A percentile compares a stretch with the other conserved stretches of the same genome.
Conservation (phyloP, 2,888 invertebrate species). For the Autographa pulchrina region DNA sequence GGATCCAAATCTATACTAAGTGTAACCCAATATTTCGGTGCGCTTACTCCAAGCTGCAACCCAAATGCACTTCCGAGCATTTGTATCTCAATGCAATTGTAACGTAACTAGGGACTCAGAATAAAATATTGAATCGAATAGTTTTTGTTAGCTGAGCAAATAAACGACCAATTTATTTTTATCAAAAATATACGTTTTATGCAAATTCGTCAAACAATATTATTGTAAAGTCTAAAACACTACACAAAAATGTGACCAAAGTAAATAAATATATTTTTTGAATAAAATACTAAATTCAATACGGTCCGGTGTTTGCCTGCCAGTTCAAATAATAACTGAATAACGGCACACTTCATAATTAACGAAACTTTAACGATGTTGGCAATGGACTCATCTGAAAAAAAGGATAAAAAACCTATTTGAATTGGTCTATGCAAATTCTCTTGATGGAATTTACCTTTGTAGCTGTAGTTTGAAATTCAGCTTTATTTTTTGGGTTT, state of each 20-base stretch:
- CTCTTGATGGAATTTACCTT: slow-evolving; percentile 44
- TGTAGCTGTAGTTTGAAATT: slow-evolving; percentile 23
- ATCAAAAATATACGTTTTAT: no score
- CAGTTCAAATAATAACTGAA: slow-evolving; percentile 62
- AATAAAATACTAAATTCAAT: slow-evolving; percentile 28
- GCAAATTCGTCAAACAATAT: background rate
- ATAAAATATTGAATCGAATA: background rate
- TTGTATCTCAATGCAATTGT: slow-evolving; percentile 4
- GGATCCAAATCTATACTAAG: background rate
- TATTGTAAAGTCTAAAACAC: slow-evolving; percentile 11
- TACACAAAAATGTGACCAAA: background rate
- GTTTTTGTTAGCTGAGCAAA: background rate
- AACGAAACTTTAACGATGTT: slow-evolving; percentile 75
- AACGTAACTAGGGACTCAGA: background rate
- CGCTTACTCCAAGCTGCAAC: background rate
- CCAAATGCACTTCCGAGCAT: slow-evolving; percentile 2
- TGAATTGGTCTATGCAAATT: slow-evolving; percentile 61
- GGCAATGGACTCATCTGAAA: slow-evolving; percentile 63
- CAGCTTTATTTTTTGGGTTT: slow-evolving; percentile 16
- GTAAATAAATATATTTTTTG: slow-evolving; percentile 17
- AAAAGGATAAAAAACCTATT: slow-evolving; percentile 45
- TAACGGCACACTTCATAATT: slow-evolving; percentile 67
- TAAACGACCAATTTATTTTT: no score
- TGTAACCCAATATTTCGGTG: slow-evolving; percentile 1
- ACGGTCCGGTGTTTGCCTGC: slow-evolving; percentile 32